A percentile compares a stretch with the other conserved stretches of the same genome.
Evolutionary conservation across 2,888 invertebrate species (phyloP).

Genomic region (Sicus ferrugineus): DNA sequence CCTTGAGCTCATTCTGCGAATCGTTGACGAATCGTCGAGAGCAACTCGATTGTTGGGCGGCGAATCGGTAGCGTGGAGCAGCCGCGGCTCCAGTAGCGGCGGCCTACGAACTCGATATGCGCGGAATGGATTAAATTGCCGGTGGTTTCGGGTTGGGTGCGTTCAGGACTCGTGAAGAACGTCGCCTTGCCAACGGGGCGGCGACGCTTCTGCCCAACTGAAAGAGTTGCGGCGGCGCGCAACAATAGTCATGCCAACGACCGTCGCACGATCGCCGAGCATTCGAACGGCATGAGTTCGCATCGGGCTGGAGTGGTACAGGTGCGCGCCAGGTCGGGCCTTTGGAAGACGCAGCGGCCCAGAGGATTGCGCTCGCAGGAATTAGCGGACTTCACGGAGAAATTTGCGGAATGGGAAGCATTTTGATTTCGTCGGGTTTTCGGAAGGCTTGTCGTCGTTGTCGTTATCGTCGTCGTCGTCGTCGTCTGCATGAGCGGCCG

Average conservation of each 20-base stretch:
- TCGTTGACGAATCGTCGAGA: slow-evolving; percentile 29
- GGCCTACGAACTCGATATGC: not conserved
- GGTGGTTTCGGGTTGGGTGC: slow-evolving; percentile 17
- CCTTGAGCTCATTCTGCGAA: slow-evolving; percentile 26
- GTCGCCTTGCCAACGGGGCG: slow-evolving; percentile 7
- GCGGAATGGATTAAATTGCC: slow-evolving; percentile 12
- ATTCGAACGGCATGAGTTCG: not conserved
- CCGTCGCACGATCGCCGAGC: not conserved
- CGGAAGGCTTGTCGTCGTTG: not conserved
- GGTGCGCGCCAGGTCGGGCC: not conserved
- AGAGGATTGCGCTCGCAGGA: not conserved
- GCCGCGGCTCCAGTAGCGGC: not conserved
- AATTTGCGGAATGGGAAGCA: slow-evolving; percentile 13
- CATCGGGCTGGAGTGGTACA: not conserved
- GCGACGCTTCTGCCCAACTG: not conserved
- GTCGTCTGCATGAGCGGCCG: not conserved
- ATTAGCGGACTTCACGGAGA: slow-evolving; percentile 19
- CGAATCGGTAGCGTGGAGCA: not conserved
- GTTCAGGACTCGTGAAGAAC: slow-evolving; percentile 15
- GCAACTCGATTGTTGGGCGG: slow-evolving; percentile 24
- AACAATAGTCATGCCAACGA: not conserved
- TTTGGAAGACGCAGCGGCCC: not conserved
- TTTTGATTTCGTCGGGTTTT: slow-evolving; percentile 27
- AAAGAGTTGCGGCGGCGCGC: not conserved
- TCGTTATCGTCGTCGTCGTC: not conserved